Base-by-base conservation (phyloP, 2,113 vertebrate genomes). In the Burhinus bistriatus region DNA sequence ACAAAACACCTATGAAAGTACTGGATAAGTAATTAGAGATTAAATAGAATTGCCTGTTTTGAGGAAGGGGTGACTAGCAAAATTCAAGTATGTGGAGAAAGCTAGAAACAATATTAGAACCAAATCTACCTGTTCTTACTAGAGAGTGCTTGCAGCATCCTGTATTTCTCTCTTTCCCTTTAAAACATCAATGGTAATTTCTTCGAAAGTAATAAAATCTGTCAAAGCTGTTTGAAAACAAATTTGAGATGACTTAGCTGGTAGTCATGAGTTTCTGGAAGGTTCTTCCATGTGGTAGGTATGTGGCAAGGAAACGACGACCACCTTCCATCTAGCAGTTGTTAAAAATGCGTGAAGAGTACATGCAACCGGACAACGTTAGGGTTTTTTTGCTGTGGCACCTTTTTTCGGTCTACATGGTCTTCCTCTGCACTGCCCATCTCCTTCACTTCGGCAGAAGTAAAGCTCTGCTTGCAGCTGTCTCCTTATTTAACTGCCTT, bases 331-430 rank as follows among this genome's bases (percentile, higher is more conserved):
- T 45, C 42, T 30, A 11, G 36, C 22, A 13, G 11, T 68, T 49
- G 4, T 70, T 83, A 51, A 62, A 84, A 61, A 30, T 14, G 5
- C 0, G 0, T 59, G 38, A 76, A 16, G 16, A n/a, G 26, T 42
- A 34, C 8, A 3, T 27, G 30, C 9, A 75, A 22, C 20, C 54
- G 2, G 55, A 47, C 6, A 55, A 26, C 1, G 0, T 52, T 25
- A 25, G 40, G 9, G 4, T 34, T 51, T 34, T 32, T 70, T 66
- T 61, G 4, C 25, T 36, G 8, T 75, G 13, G 16, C 29, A 16
- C 14, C 12, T 64, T 55, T 75, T 26, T 58, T 52, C 58, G 70
- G 10, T 25, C 4, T 72, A 14, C 1, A 0, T 54, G 13, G 15
- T 84, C 12, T 42, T 81, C 32, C 25, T 86, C 5, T 27, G 5